These are phyloP conservation scores for Rhincodon typus DNA, from an alignment of 2,797 vertebrate species.

Conservation along the genomic window DNA sequence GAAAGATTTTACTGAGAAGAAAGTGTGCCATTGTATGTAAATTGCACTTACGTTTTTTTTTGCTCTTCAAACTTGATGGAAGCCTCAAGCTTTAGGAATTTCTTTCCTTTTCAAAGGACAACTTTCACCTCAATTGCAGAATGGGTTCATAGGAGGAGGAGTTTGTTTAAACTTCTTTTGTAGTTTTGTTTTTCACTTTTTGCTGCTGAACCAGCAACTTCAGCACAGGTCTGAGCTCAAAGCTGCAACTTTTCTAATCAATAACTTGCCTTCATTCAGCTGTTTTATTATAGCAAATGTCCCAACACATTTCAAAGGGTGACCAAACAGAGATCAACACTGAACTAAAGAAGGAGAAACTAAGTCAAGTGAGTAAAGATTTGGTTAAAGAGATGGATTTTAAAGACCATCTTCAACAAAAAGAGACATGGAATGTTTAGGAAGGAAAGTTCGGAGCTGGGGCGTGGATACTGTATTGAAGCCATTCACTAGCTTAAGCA, in stretches of 20 bases:
- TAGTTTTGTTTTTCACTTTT: neutral
- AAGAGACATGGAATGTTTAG: neutral
- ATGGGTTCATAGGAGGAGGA: neutral
- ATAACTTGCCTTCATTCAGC: neutral
- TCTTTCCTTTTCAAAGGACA: neutral
- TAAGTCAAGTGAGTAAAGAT: neutral
- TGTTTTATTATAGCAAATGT: neutral
- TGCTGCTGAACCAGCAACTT: neutral
- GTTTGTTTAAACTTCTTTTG: neutral
- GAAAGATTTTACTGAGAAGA: neutral
- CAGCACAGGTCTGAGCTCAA: neutral
- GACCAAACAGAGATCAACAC: neutral
- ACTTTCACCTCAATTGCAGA: neutral
- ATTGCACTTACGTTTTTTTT: neutral
- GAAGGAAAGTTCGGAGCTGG: neutral
- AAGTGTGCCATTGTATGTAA: neutral
- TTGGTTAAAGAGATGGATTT: neutral
- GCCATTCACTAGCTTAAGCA: neutral
- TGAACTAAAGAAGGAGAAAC: neutral
- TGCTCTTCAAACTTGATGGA: neutral
- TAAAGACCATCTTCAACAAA: neutral
- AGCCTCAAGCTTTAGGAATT: neutral
- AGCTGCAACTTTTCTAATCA: neutral
- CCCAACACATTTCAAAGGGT: neutral
- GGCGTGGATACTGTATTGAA: neutral